Evolutionary conservation across 2,888 invertebrate species (phyloP).

Genomic region (Alcis repandata): DNA sequence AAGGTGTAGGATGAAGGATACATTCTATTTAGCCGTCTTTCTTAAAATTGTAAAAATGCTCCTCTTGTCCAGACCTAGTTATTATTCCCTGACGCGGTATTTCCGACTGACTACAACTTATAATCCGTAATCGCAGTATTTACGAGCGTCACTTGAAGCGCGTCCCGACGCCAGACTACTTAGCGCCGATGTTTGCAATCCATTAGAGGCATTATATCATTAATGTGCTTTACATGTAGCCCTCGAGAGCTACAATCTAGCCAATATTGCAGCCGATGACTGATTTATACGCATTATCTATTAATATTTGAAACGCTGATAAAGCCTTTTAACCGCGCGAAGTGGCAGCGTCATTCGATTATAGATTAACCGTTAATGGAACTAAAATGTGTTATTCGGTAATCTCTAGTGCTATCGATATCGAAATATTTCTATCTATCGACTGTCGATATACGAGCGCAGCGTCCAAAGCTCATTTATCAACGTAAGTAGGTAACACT

Average conservation of each 20-base stretch:
- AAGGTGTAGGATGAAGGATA: too few relatives aligned
- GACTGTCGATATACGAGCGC: constrained; percentile 2
- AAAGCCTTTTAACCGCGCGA: constrained; percentile 37
- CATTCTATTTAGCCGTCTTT: too few relatives aligned
- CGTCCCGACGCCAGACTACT: constrained; percentile 41
- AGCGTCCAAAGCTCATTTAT: constrained; percentile 45
- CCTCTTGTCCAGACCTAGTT: too few relatives aligned
- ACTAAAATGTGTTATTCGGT: constrained; percentile 43
- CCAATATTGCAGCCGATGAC: constrained; percentile 43
- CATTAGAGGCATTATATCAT: constrained; percentile 66
- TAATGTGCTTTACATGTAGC: constrained; percentile 74
- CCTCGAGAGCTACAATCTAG: constrained; percentile 42
- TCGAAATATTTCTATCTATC: constrained; percentile 32
- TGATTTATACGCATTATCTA: constrained; percentile 49
- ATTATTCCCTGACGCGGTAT: background rate
- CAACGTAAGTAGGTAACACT: constrained; percentile 45
- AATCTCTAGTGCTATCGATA: constrained; percentile 33
- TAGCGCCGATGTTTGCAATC: constrained; percentile 66
- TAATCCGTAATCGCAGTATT: constrained; percentile 11
- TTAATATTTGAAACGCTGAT: constrained; percentile 48
- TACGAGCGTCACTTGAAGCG: constrained; percentile 31
- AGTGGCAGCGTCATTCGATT: constrained; percentile 42
- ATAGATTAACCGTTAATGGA: constrained; percentile 48
- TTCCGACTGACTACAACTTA: background rate
- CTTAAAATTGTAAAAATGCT: too few relatives aligned